Evolutionary conservation across 2,888 invertebrate genomes (phyloP), one percentile per base, ranked within the genome.

Genomic region (Drosophila melanosoma): DNA sequence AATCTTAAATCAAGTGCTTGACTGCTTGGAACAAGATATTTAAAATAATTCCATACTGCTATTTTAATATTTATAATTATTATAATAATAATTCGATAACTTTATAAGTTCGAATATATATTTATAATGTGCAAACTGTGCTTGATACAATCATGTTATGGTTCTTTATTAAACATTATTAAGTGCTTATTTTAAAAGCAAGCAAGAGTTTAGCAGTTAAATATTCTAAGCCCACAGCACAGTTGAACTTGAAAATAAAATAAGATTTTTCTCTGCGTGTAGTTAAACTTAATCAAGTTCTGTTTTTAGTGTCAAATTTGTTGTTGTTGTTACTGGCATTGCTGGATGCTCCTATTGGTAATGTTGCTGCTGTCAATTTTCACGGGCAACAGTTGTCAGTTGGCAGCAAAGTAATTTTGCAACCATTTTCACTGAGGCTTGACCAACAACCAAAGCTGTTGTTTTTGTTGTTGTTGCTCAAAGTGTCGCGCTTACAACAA

Each of bases 401-500:
- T 72, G 66, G 69, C 66, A 56, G 56, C 61, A 52, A 51, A 64
- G 58, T 66, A 59, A 77, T 66, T 66, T 69, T 64, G 66, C 61
- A 56, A 69, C 73, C 69, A 67, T 77, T 78, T 77, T 77, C 78
- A 70, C 78, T 74, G 60, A 53, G 63, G 74, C 65, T 77, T 77
- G 78, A 77, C 77, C 77, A 77, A 51, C n/a, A 40, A 66, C 51
- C 78, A 77, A 77, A 40, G 69, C 49, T 53, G 75, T 56, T 61
- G 67, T 42, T 53, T 63, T n/a, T 60, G 53, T 40, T 54, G 65
- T 29, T 78, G 68, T 20, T 32, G 52, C 15, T 33, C 66, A 75
- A 79, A 81, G 74, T 83, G 83, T 83, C 76, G 78, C 77, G 74
- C 57, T 69, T 68, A 74, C 70, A 57, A 54, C 17, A 35, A 20